Evolutionary conservation across 2,888 invertebrate species (phyloP).

Genomic region (Clepsis dumicolana): DNA sequence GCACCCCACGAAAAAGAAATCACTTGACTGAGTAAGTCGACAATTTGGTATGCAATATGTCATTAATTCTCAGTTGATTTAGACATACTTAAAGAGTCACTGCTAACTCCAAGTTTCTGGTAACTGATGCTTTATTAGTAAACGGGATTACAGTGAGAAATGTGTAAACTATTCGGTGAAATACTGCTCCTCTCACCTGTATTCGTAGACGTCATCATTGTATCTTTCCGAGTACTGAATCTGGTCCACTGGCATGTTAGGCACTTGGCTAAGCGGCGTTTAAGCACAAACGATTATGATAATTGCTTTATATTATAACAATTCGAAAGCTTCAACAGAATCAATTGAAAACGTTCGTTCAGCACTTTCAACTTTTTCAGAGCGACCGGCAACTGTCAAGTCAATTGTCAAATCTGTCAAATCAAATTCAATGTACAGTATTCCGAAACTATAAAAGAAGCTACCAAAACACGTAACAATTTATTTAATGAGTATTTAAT

Average conservation of each 20-base stretch:
- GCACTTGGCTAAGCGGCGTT: not conserved
- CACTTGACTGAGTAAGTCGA: constrained; percentile 21
- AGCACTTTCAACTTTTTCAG: constrained; percentile 40
- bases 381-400: constrained; percentile 32
- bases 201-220: constrained; percentile 94
- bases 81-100: not conserved
- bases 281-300: not conserved
- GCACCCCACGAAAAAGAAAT: no score
- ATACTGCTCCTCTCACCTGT: constrained; percentile 87
- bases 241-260: constrained; percentile 90
- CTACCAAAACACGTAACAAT: no score
- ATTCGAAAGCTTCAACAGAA: constrained; percentile 14
- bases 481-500: no score
- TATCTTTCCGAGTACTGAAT: constrained; percentile 98
- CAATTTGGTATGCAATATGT: constrained; percentile 15
- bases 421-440: no score
- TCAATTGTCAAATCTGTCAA: not conserved
- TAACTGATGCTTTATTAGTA: not conserved
- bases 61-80: no score
- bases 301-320: not conserved
- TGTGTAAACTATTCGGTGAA: not conserved
- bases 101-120: not conserved
- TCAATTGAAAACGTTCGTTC: constrained; percentile 28
- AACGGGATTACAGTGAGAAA: not conserved
- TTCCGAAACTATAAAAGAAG: no score